Conservation (phyloP, 1,140 invertebrate species). For the Heliconius hermathena region DNA sequence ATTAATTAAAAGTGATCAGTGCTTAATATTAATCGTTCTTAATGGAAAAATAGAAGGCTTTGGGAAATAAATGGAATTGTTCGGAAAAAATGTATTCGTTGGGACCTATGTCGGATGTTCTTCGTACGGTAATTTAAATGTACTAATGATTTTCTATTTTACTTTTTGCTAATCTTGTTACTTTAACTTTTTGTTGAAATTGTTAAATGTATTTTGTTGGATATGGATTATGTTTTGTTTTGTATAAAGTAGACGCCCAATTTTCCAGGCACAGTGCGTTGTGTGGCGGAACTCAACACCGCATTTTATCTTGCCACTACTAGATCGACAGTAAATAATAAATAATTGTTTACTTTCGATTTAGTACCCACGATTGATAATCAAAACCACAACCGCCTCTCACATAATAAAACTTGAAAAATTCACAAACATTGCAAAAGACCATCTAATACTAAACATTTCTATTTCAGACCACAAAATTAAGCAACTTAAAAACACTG, state of each 20-base stretch:
- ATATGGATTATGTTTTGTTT: too few species aligned
- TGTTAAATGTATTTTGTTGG: neutral
- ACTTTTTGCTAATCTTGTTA: neutral
- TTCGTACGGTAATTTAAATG: neutral
- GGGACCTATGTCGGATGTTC: neutral
- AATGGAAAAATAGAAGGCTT: slow-evolving; percentile 33
- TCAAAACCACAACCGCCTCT: too few species aligned
- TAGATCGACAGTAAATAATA: too few species aligned
- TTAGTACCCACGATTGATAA: too few species aligned
- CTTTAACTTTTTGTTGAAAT: neutral
- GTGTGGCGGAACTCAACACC: too few species aligned
- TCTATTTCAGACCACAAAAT: neutral
- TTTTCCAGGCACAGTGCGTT: too few species aligned
- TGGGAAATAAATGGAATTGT: neutral
- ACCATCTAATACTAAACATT: neutral
- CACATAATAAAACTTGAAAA: too few species aligned
- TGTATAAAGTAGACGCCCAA: too few species aligned
- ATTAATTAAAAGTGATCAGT: slow-evolving; percentile 38
- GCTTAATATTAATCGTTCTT: slow-evolving; percentile 37
- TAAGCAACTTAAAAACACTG: neutral
- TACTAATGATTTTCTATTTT: neutral
- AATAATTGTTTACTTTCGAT: too few species aligned
- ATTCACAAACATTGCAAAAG: neutral
- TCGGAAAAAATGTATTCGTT: neutral
- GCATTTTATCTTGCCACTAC: too few species aligned